Evolutionary conservation across 2,113 vertebrate species (phyloP), one percentile per base, ranked within the genome.

Genomic region (Oostethus manadensis): DNA sequence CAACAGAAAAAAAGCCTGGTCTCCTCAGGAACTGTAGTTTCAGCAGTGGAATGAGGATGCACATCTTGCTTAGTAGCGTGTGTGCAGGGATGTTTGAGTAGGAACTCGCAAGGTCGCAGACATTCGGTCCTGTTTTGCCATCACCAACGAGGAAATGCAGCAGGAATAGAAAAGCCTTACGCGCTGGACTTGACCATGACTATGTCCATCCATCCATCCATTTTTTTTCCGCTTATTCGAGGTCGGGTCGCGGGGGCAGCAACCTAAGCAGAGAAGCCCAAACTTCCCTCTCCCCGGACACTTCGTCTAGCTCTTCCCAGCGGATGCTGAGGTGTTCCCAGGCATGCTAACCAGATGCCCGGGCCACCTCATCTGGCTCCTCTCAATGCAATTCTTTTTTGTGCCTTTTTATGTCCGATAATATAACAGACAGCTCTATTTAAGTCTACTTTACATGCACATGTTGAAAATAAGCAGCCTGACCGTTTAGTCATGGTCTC

Each of bases 31-130:
- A 76, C 63, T 56, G 71, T 62, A 46, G 75, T 68, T 81, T 81
- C 75, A 72, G 79, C 81, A 86, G 77, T 73, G 78, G 85, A 87
- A 86, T 83, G 74, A 82, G 70, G 86, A 89, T 83, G 79, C 78
- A 86, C 83, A 89, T 86, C 67, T 70, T 76, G 80, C 84, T 84
- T 77, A 60, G 70, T 42, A 49, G 11, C 13, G 70, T 73, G 70
- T 73, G 76, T 60, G 29, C 10, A 11, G 50, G 16, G 17, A 10
- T 53, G 26, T 53, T 35, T 53, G 75, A 72, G 79, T 64, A 68
- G 71, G 74, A 86, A 83, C 65, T 76, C 70, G 73, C 77, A 82
- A 70, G 62, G 80, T 77, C 81, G 5, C 8, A 77, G 84, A 85
- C 80, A 81, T 83, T 80, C 72, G 82, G 76, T 85, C 79, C 83